A percentile compares a stretch with the other conserved stretches of the same genome.
Evolutionary conservation across 2,888 invertebrate genomes (phyloP).

Genomic region (Caenorhabditis virilis): DNA sequence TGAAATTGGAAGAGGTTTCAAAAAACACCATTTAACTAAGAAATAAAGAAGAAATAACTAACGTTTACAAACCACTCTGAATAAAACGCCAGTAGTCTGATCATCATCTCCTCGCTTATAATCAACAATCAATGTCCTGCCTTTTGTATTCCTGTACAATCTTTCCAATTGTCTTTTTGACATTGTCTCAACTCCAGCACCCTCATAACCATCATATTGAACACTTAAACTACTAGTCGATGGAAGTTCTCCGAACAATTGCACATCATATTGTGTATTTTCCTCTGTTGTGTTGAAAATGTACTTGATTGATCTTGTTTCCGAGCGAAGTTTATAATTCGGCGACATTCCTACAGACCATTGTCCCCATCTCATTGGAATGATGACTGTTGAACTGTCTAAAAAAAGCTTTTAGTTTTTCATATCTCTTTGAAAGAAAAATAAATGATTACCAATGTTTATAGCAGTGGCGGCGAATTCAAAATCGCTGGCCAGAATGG

Average conservation of each 20-base stretch:
- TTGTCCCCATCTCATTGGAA: constrained; percentile 32
- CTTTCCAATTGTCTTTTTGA: constrained; percentile 5
- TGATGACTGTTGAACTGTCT: background rate
- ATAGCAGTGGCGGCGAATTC: constrained; percentile 15
- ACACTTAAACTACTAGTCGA: constrained; percentile 8
- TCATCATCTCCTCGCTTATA: constrained; percentile 25
- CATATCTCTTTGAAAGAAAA: too few species aligned
- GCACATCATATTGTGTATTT: constrained; percentile 24
- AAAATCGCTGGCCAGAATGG: constrained; percentile 16
- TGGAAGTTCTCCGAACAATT: constrained; percentile 23
- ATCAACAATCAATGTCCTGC: constrained; percentile 26
- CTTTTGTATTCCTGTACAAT: constrained; percentile 8
- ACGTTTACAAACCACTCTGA: constrained; percentile 28
- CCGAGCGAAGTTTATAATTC: constrained; percentile 27
- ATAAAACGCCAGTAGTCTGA: constrained; percentile 32
- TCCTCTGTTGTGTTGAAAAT: constrained; percentile 10
- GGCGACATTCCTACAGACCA: constrained; percentile 35
- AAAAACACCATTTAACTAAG: too few species aligned
- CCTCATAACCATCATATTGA: constrained; percentile 27
- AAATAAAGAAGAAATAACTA: too few species aligned
- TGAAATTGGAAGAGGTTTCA: too few species aligned
- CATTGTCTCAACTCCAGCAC: constrained; percentile 17
- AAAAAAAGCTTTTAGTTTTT: background rate
- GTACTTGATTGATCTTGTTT: constrained; percentile 20
- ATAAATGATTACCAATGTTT: too few species aligned